Evolutionary conservation across 2,797 vertebrate genomes (phyloP).

Genomic region (Acridotheres tristis): DNA sequence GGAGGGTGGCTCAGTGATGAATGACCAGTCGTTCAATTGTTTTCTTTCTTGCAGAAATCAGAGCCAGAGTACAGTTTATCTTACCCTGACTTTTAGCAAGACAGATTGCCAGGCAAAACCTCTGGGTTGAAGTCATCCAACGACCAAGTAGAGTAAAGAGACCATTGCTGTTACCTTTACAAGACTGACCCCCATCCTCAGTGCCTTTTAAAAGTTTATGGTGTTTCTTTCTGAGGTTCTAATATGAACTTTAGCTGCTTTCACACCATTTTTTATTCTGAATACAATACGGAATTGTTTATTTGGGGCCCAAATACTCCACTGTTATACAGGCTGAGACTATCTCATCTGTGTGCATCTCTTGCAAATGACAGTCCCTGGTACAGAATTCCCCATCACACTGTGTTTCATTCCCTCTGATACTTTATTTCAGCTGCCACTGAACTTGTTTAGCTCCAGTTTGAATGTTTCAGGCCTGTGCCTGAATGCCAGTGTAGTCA

Average conservation of each 20-base stretch:
- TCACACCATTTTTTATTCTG: constrained; percentile 6
- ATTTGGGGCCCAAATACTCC: not conserved
- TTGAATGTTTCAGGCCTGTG: not conserved
- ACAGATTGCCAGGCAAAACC: constrained; percentile 75
- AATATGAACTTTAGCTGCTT: constrained; percentile 4
- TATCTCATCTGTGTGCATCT: not conserved
- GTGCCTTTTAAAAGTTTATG: constrained; percentile 23
- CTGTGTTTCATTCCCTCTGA: not conserved
- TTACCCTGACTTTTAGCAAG: constrained; percentile 78
- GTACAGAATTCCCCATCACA: not conserved
- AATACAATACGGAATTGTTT: not conserved
- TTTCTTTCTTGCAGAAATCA: constrained; percentile 81
- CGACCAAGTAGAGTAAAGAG: constrained; percentile 48
- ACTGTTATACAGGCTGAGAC: not conserved
- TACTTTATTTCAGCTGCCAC: not conserved
- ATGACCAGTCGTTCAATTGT: constrained; percentile 77
- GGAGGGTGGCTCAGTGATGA: constrained; percentile 70
- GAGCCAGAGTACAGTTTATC: constrained; percentile 81
- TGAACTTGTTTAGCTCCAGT: not conserved
- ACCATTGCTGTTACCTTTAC: constrained; percentile 41
- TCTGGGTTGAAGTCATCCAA: constrained; percentile 70
- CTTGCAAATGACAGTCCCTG: not conserved
- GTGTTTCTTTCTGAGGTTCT: constrained; percentile 43
- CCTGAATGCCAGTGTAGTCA: no score
- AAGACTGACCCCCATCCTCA: not conserved